Evolutionary conservation across 2,113 vertebrate species (phyloP).

Genomic region (Lagopus muta): DNA sequence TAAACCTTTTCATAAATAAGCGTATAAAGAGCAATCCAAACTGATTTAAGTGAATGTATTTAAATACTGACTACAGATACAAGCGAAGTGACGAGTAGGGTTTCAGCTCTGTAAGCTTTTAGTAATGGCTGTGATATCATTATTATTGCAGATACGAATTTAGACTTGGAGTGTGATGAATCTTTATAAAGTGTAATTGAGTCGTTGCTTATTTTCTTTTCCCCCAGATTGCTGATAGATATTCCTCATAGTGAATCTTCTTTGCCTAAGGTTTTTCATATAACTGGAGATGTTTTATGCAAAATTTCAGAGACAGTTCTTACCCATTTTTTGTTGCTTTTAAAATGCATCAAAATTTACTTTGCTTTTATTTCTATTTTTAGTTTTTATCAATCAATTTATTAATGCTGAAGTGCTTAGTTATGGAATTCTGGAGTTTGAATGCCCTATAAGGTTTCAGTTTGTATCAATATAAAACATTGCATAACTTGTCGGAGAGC

Average conservation of each 20-base stretch:
- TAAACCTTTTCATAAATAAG: background rate
- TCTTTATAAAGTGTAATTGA: conserved; percentile 81
- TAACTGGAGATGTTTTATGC: conserved; percentile 66
- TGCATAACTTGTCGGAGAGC: background rate
- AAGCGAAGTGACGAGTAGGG: background rate
- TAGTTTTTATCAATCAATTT: background rate
- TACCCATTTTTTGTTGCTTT: conserved; percentile 21
- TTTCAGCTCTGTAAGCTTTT: conserved; percentile 13
- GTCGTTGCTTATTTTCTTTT: conserved; percentile 76
- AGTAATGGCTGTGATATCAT: conserved; percentile 65
- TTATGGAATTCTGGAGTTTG: background rate
- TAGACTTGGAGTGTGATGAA: conserved; percentile 85
- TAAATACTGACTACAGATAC: background rate
- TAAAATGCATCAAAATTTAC: background rate
- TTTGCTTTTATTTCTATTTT: background rate
- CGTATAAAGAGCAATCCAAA: background rate
- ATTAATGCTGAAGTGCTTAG: background rate
- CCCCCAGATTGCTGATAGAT: conserved; percentile 79
- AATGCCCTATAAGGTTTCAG: background rate
- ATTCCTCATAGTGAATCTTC: conserved; percentile 81
- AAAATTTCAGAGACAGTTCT: conserved; percentile 73
- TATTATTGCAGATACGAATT: conserved; percentile 74
- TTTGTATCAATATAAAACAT: background rate
- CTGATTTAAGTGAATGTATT: background rate
- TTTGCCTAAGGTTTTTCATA: conserved; percentile 72